Percentiles rank a stretch among this genome's conserved stretches.
Conservation (phyloP, 1,140 invertebrate species). For the Tribolium castaneum region DNA sequence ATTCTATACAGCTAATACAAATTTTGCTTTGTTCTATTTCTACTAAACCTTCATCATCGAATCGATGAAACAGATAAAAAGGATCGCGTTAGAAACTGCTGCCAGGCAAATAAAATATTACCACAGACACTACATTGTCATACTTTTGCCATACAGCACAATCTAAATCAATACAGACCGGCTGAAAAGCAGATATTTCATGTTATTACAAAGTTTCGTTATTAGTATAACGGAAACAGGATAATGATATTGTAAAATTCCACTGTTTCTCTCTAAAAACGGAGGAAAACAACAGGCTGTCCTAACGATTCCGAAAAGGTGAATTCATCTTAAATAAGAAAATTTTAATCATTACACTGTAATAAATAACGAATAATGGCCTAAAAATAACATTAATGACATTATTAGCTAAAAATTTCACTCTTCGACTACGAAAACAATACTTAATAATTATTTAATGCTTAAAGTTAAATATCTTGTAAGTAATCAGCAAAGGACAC, state of each 20-base stretch:
- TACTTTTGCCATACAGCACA: neutral
- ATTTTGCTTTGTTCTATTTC: neutral
- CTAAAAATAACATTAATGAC: no score
- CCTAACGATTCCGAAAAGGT: no score
- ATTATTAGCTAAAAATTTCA: no score
- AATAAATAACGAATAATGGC: no score
- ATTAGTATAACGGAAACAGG: slow-evolving; percentile 32
- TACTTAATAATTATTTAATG: no score
- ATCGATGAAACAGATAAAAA: neutral
- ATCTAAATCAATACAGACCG: slow-evolving; percentile 7
- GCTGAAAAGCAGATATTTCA: neutral
- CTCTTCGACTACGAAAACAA: no score
- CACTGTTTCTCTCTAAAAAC: no score
- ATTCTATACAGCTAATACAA: neutral
- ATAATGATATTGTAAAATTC: slow-evolving; percentile 28
- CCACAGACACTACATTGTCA: slow-evolving; percentile 1
- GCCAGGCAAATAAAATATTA: slow-evolving; percentile 1
- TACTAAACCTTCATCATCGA: neutral
- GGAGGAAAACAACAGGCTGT: no score
- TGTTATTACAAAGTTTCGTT: slow-evolving; percentile 35
- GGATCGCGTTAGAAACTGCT: neutral
- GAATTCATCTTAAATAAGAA: no score
- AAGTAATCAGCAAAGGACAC: no score
- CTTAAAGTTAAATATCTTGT: no score
- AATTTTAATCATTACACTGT: no score